Evolutionary conservation across 2,113 vertebrate species (phyloP).

Genomic region (Neotoma lepida): DNA sequence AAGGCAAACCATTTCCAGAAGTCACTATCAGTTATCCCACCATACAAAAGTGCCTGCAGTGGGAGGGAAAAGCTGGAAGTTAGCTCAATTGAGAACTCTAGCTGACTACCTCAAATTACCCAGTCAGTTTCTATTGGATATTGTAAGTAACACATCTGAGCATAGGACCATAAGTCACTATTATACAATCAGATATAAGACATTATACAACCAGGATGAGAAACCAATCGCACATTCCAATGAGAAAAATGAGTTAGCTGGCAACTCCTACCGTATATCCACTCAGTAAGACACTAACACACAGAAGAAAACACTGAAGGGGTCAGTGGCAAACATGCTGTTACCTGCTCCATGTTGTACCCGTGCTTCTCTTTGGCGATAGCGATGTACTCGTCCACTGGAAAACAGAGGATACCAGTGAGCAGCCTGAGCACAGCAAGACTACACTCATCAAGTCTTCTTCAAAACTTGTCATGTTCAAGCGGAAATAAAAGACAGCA

Average conservation of each 20-base stretch:
- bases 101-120: not conserved
- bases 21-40: not conserved
- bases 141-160: not conserved
- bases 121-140: not conserved
- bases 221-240: not conserved
- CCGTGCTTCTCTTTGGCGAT: constrained; percentile 98
- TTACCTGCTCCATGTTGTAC: constrained; percentile 99
- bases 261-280: rapidly evolving
- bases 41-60: not conserved
- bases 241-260: too few species aligned
- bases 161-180: not conserved
- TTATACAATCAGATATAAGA: not conserved
- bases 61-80: too few species aligned
- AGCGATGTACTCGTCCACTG: constrained; percentile 96
- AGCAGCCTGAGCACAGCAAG: not conserved
- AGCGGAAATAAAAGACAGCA: not conserved
- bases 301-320: not conserved
- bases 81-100: not conserved
- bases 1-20: too few species aligned
- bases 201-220: not conserved
- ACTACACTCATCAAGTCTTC: rapidly evolving
- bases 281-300: rapidly evolving
- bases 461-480: not conserved
- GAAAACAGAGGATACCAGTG: constrained; percentile 78
- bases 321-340: rapidly evolving